Percentiles rank a stretch among this genome's conserved stretches.
These are phyloP conservation scores for Sebastes diploproa DNA, from an alignment of 2,797 vertebrate genomes.

Conservation along the genomic window DNA sequence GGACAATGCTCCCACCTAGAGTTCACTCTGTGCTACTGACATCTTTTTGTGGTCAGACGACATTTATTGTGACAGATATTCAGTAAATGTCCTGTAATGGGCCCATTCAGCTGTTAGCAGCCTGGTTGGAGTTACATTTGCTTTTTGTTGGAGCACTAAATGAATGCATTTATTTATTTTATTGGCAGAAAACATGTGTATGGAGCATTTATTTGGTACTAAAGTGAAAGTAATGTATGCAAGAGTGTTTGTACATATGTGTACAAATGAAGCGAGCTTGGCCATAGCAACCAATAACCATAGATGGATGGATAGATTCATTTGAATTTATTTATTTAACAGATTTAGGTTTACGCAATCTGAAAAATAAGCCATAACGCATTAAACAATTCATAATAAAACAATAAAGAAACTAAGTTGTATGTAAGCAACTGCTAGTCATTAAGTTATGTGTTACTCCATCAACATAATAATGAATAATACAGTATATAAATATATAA, in stretches of 20 bases:
- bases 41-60: neutral
- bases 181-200: neutral
- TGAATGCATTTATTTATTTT: neutral
- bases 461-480: neutral
- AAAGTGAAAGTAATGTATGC: neutral
- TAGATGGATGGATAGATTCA: neutral
- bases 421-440: neutral
- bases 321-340: neutral
- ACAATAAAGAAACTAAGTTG: neutral
- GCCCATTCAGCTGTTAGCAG: rapidly evolving
- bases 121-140: neutral
- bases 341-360: neutral
- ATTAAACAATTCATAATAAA: neutral
- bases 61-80: conserved; percentile 10
- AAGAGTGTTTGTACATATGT: neutral
- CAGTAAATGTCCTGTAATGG: neutral
- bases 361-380: neutral
- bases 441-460: neutral
- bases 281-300: neutral
- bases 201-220: neutral
- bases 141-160: neutral
- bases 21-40: neutral
- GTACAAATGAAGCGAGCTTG: neutral
- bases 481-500: neutral
- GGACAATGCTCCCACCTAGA: conserved; percentile 39